Evolutionary conservation across 2,113 vertebrate genomes (phyloP), one percentile per base, ranked within the genome.

Genomic region (Crotophaga sulcirostris): DNA sequence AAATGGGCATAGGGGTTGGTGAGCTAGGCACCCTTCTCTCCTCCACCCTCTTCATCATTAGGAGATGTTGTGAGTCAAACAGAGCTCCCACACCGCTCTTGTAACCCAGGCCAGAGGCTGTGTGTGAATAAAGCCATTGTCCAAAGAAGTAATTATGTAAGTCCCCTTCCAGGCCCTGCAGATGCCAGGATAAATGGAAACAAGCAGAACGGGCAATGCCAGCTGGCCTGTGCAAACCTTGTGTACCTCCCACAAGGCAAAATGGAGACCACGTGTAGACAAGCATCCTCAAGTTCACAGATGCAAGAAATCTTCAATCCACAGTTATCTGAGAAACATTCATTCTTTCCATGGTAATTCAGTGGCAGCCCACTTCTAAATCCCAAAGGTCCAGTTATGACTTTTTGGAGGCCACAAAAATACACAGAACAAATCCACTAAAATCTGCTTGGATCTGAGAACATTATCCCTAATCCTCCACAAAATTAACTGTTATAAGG

Each of bases 41-140:
- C 44, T 92, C 63, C 67, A 64, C 28, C 18, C 21, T 31, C 18
- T 77, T 54, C 82, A 82, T 79, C 62, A 52, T 89, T 55, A 93
- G 92, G 73, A 91, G 52, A 75, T 52, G 69, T 19, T 0, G 7
- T 64, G 85, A 87, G 55, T 40, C 49, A 81, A 87, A 62, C 9
- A 91, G 74, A 75, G 74, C 60, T 94, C 52, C 44, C 78, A 38
- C 34, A 70, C 60, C 18, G 26, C 66, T 49, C n/a, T 44, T 44
- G 54, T 49, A 69, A 23, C 3, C 4, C 0, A 2, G 62, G 74
- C 58, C 84, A 91, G 72, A 77, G 78, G 69, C 81, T 82, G 66
- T 60, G 44, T 78, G 84, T 91, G 82, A 93, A 89, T 93, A 64
- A 44, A 93, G 70, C 49, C 70, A 56, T 85, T 93, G 78, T 91